Evolutionary conservation across 2,113 vertebrate species (phyloP).

Genomic region (Colistium nudipinnis): DNA sequence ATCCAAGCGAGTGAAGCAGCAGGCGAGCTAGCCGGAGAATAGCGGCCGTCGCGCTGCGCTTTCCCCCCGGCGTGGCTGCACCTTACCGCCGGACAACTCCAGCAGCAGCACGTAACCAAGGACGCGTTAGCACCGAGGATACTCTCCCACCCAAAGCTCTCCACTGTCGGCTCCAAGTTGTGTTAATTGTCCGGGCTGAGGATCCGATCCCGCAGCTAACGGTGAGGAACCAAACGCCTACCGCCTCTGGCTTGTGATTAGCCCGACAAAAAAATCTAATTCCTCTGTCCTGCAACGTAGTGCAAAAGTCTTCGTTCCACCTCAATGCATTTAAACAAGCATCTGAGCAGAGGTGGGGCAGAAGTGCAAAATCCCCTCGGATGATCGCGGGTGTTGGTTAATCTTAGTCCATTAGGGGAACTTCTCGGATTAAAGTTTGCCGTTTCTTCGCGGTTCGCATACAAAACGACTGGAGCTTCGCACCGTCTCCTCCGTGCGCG

Average conservation of each 20-base stretch:
- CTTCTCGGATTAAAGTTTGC: constrained; percentile 62
- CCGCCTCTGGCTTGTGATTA: constrained; percentile 46
- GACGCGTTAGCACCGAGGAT: constrained; percentile 1
- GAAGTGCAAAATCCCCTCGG: neutral
- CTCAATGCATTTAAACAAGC: constrained; percentile 55
- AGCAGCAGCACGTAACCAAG: constrained; percentile 28
- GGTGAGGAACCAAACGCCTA: constrained; percentile 5
- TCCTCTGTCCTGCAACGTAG: constrained; percentile 48
- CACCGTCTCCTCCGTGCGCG: constrained; percentile 74
- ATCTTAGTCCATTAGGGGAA: constrained; percentile 37
- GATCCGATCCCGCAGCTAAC: constrained; percentile 10
- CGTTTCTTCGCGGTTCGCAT: constrained; percentile 42
- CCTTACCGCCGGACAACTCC: constrained; percentile 55
- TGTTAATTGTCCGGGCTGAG: neutral
- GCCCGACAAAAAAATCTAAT: constrained; percentile 65
- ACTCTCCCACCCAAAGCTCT: neutral
- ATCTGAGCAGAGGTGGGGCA: neutral
- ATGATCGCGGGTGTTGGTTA: neutral
- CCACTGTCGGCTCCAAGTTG: constrained; percentile 8
- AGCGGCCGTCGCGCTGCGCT: constrained; percentile 69
- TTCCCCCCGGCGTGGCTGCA: constrained; percentile 77
- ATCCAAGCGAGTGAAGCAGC: constrained; percentile 64
- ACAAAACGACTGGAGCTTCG: constrained; percentile 73
- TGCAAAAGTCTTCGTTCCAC: constrained; percentile 45
- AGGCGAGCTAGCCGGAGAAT: constrained; percentile 71